Conservation (phyloP, 2,797 vertebrate genomes). For the Periophthalmus magnuspinnatus region DNA sequence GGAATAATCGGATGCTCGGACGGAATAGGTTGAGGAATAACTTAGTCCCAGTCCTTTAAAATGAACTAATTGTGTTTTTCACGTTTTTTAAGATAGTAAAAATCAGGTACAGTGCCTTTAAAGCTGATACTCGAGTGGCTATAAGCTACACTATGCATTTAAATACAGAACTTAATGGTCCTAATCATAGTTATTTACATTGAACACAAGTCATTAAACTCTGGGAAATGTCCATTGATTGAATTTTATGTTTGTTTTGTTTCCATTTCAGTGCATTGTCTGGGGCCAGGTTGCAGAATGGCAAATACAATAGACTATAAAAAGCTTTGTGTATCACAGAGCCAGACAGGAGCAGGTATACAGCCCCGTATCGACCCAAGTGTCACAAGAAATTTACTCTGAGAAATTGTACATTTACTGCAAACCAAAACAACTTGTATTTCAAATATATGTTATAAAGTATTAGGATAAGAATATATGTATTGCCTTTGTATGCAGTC, state of each 20-base stretch:
- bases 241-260: constrained; percentile 8
- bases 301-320: constrained; percentile 13
- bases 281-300: background rate
- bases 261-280: constrained; percentile 13
- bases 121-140: background rate
- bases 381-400: background rate
- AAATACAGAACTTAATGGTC: constrained; percentile 1
- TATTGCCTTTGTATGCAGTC: no score
- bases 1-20: no score
- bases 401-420: background rate
- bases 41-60: no score
- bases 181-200: constrained; percentile 7
- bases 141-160: background rate
- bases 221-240: constrained; percentile 7
- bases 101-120: no score
- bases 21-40: no score
- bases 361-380: background rate
- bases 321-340: background rate
- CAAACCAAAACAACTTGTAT: background rate
- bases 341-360: constrained; percentile 8
- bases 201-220: constrained; percentile 2
- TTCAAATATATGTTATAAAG: background rate
- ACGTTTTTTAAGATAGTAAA: no score
- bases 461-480: no score
- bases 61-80: no score